phyloP scores from a whole-genome alignment of 1,140 invertebrate species.

The Hylyphantes graminicola region DNA sequence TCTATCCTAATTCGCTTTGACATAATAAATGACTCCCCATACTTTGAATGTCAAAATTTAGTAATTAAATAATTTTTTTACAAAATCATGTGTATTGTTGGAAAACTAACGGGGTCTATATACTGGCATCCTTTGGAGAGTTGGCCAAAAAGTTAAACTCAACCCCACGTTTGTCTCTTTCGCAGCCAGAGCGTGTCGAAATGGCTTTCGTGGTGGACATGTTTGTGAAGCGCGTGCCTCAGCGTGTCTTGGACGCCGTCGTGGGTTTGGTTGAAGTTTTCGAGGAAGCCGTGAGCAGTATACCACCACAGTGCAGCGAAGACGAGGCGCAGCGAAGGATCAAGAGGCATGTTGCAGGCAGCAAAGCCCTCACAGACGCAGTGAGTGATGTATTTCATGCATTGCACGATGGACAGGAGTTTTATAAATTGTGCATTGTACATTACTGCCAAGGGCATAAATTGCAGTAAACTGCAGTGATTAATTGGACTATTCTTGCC shows the following conservation, averaged over 20 bases:
- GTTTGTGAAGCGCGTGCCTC: neutral
- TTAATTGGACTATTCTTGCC: no score
- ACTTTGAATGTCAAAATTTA: no score
- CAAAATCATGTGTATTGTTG: no score
- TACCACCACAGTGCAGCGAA: neutral
- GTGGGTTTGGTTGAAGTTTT: neutral
- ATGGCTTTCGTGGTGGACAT: constrained; percentile 17
- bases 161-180: neutral
- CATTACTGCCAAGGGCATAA: no score
- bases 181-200: constrained; percentile 1
- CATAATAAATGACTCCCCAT: no score
- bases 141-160: neutral
- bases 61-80: no score
- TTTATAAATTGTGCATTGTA: no score
- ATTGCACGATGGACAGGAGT: neutral
- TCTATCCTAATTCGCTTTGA: no score
- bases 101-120: no score
- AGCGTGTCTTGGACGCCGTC: neutral
- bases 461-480: no score
- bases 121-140: no score
- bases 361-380: neutral
- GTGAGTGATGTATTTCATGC: neutral
- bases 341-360: neutral
- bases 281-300: neutral
- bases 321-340: neutral